Evolutionary conservation across 1,140 invertebrate genomes (phyloP), one percentile per base, ranked within the genome.

Genomic region (Latrodectus geometricus): DNA sequence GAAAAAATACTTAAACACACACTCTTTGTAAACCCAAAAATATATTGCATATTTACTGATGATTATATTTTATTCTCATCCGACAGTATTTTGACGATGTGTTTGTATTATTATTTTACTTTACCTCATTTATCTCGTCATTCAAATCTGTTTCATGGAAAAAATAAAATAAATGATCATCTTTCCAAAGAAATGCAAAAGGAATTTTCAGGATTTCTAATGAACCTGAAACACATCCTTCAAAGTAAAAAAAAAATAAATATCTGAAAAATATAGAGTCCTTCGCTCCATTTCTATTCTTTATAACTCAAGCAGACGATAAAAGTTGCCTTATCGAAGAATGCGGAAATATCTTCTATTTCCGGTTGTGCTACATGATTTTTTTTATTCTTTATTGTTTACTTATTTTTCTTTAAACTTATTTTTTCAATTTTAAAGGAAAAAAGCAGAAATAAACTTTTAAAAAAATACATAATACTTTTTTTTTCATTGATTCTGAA

Each of bases 341-440:
- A 68, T 79, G 77, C 77, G 77, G 77, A 79, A 79, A 79, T 79
- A 79, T 79, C 77, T 79, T 79, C 77, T 65, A 79, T 79, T 79
- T 79, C 77, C 77, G 77, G 61, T 79, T 65, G 49, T 79, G 77
- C 61, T 66, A 79, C 61, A 79, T 8, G 35, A 69, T 68, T 79
- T 68, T 49, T 52, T 69, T 50, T 68, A 66, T 68, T 23, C n/a
- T 52, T 20, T 66, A 15, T 17, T 79, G 17, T 50, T n/a, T 79
- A 17, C 50, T 48, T 79, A 35, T 69, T 49, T 79, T 23, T n/a
- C 52, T 78, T 23, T 35, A 35, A 35, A 35, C 35, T 35, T 35
- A 35, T 17, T 68, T 69, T 79, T 68, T 66, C 21, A 66, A 65
- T 69, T 61, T 76, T 23, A 76, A 23, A 14, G n/a, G 20, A 14